Base-by-base conservation (phyloP, 1,140 invertebrate species). In the Pogonus chalceus region DNA sequence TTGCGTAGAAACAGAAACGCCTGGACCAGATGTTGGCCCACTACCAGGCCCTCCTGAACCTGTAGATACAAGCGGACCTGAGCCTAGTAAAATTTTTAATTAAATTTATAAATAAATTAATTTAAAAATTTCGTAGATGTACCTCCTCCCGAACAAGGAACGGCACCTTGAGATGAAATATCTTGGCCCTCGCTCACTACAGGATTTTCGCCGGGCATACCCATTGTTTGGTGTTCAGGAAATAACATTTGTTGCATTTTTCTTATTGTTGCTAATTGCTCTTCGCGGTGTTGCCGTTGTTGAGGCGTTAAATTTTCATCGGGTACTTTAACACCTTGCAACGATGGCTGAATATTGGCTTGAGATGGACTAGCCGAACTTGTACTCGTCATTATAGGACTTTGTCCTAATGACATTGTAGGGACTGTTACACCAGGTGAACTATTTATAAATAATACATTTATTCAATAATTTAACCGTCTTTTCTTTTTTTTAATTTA, bases 271-370 rank as follows among this genome's bases (percentile, higher is more conserved):
- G 92, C 92, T 21, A 97, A 74, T 61, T 94, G 88, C 67, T 92
- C 90, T 72, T 95, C 92, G 52, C 94, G 77, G 64, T 94, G 90
- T 53, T 94, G 90, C 50, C 91, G 79, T 70, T 98, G 94, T 71
- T 96, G 90, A 21, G 93, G 92, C 51, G 94, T 98, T 58, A 97
- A 76, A 72, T 96, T 94, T 76, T 96, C 93, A 76, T 97, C 92
- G 55, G 92, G 92, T 62, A 94, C 86, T 79, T 93, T 92, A 10
- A 91, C 87, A 64, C 87, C 87, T 76, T 81, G 79, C 35, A 82
- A 64, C 23, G 80, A 80, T 63, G 78, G 77, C 55, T 80, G 76
- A 58, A 78, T 70, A 59, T 73, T 76, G 59, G 70, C 65, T 48
- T 76, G 67, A 53, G 76, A 75, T 57, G 73, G 74, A 64, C 75